phyloP scores from a whole-genome alignment of 2,113 vertebrate species.

The Columba janthina region DNA sequence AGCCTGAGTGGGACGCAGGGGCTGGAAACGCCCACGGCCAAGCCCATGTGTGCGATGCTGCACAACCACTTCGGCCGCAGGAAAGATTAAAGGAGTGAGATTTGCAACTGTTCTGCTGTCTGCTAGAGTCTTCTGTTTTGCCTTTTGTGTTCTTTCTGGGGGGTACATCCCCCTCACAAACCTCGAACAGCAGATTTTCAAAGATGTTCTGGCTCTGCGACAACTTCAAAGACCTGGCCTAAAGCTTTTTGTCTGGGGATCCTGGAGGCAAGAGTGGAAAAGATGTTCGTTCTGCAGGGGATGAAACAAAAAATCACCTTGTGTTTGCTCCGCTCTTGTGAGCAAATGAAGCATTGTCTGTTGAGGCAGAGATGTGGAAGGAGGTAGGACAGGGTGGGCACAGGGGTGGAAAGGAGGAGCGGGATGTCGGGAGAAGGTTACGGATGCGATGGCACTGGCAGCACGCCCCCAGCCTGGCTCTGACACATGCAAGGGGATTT shows the following conservation, averaged over 20 bases:
- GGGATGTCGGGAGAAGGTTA: not conserved
- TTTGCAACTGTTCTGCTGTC: not conserved
- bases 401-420: not conserved
- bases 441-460: not conserved
- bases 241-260: not conserved
- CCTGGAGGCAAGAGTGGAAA: not conserved
- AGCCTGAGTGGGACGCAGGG: not conserved
- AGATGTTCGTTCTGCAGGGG: not conserved
- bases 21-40: not conserved
- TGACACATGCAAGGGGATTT: not conserved
- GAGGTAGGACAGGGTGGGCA: not conserved
- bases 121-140: not conserved
- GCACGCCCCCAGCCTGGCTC: not conserved
- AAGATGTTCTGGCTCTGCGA: not conserved
- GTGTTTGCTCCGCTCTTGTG: not conserved
- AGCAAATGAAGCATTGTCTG: not conserved
- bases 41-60: accelerated
- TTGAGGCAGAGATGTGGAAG: accelerated
- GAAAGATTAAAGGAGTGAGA: not conserved
- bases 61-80: not conserved
- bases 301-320: not conserved
- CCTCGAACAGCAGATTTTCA: not conserved
- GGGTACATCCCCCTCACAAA: not conserved
- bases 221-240: not conserved
- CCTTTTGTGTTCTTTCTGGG: not conserved